Conservation (phyloP, 2,888 invertebrate species). For the Herminia tarsipennalis region DNA sequence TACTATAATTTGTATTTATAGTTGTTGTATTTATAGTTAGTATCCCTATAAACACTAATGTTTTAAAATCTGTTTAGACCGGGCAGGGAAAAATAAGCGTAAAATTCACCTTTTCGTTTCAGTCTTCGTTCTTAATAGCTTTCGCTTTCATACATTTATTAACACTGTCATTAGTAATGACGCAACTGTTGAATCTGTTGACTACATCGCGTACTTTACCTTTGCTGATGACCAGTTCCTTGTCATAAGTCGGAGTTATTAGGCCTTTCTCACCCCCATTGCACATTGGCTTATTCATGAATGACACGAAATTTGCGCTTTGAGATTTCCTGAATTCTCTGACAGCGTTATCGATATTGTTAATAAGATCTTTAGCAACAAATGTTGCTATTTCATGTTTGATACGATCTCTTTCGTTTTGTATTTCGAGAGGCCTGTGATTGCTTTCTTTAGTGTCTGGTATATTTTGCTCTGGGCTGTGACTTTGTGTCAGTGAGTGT, state of each 20-base stretch:
- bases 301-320: slow-evolving; percentile 62
- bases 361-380: slow-evolving; percentile 78
- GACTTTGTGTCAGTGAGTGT: slow-evolving; percentile 71
- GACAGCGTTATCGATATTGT: slow-evolving; percentile 76
- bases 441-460: slow-evolving; percentile 57
- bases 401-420: slow-evolving; percentile 73
- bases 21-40: slow-evolving; percentile 12
- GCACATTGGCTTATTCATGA: slow-evolving; percentile 48
- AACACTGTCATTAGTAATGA: slow-evolving; percentile 46
- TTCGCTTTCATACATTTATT: slow-evolving; percentile 52
- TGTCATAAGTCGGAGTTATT: slow-evolving; percentile 77
- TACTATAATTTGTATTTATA: slow-evolving; percentile 27
- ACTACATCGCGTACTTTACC: slow-evolving; percentile 81
- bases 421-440: slow-evolving; percentile 60
- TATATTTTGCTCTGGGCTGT: slow-evolving; percentile 67
- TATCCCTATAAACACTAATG: slow-evolving; percentile 39
- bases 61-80: slow-evolving; percentile 53
- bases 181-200: slow-evolving; percentile 73
- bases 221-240: slow-evolving; percentile 77
- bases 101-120: slow-evolving; percentile 35
- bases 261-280: slow-evolving; percentile 69
- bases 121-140: slow-evolving; percentile 62
- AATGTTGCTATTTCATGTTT: slow-evolving; percentile 80
- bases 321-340: slow-evolving; percentile 76
- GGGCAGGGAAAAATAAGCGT: slow-evolving; percentile 38